These are phyloP conservation scores for Nomada flava DNA, from an alignment of 2,888 invertebrate genomes.

Conservation along the genomic window DNA sequence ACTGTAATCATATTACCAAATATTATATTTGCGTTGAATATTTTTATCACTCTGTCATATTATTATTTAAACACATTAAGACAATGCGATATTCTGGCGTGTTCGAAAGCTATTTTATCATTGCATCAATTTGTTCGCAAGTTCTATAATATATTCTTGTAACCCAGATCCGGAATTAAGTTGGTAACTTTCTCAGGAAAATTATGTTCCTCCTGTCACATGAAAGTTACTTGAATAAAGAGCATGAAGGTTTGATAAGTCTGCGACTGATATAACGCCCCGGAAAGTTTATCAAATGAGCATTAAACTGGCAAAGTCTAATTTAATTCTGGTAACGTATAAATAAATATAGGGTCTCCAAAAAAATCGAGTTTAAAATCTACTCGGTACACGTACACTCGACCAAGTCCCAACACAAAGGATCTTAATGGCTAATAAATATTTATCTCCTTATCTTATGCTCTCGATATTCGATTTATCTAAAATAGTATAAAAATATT, in stretches of 20 bases:
- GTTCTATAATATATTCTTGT: constrained; percentile 2
- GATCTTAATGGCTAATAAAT: too few species aligned
- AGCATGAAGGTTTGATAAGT: constrained; percentile 35
- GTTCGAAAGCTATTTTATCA: too few species aligned
- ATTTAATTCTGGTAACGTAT: constrained; percentile 1
- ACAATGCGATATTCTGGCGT: background rate
- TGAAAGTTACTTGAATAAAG: constrained; percentile 36
- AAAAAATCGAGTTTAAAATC: background rate
- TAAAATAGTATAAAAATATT: too few species aligned
- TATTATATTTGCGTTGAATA: too few species aligned
- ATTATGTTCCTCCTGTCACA: background rate
- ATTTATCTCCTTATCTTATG: too few species aligned
- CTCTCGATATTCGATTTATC: too few species aligned
- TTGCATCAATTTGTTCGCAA: background rate
- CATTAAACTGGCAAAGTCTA: background rate
- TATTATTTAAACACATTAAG: background rate
- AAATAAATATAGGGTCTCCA: background rate
- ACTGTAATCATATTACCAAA: too few species aligned
- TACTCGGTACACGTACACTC: too few species aligned
- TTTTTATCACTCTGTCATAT: background rate
- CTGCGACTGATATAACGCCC: background rate
- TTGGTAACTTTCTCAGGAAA: background rate
- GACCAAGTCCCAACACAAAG: too few species aligned
- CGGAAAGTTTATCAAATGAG: constrained; percentile 3
- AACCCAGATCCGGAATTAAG: background rate